Conservation (phyloP, 2,113 vertebrate species). For the Manacus vitellinus region DNA sequence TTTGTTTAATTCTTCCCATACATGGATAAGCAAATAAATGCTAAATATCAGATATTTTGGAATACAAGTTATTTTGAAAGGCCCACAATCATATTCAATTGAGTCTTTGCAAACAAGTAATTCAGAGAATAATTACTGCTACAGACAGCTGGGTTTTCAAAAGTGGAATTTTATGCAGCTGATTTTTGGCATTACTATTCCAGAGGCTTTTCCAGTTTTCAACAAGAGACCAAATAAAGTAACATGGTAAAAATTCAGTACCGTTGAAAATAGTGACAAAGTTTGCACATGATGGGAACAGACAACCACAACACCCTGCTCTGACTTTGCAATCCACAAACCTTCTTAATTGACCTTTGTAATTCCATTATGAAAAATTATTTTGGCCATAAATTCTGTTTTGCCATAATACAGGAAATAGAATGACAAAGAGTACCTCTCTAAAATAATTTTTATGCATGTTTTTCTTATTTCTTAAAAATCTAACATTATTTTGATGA, state of each 20-base stretch:
- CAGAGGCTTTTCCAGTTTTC: neutral
- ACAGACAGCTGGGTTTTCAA: slow-evolving; percentile 36
- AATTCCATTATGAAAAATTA: neutral
- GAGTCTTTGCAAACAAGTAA: slow-evolving; percentile 8
- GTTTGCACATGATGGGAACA: neutral
- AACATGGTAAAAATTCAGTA: neutral
- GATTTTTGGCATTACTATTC: neutral
- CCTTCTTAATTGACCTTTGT: neutral
- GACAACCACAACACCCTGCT: neutral
- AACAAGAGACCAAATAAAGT: neutral
- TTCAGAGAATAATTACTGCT: slow-evolving; percentile 19
- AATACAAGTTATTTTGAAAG: neutral
- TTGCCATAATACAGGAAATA: neutral
- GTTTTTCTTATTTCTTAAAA: neutral
- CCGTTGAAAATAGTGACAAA: neutral
- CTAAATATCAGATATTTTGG: neutral
- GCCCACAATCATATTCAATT: neutral
- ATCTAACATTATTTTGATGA: neutral
- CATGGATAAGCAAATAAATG: neutral
- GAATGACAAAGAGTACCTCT: neutral
- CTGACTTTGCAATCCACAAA: neutral
- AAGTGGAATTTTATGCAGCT: slow-evolving; percentile 7
- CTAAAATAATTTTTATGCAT: neutral
- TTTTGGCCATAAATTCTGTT: neutral
- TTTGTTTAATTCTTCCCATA: neutral